Base-by-base conservation (phyloP, 2,113 vertebrate species). In the Salvelinus namaycush region DNA sequence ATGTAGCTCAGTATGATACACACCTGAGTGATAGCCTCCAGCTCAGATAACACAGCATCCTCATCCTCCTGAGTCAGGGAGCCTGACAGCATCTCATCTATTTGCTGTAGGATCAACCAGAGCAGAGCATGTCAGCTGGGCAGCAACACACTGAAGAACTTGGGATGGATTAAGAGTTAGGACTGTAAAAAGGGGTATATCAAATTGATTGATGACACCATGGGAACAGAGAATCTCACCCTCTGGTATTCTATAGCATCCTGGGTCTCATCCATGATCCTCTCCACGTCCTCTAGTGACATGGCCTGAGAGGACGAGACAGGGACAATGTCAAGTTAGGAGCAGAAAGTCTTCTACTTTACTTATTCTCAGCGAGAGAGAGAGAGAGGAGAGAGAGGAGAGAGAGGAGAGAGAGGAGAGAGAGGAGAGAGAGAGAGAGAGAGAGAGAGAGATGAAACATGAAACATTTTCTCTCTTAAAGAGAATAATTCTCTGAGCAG, bases 211-310 rank as follows among this genome's bases (percentile, higher is more conserved):
- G 39, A 44, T 1, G 39, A 44, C 2, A 18, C 51, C 12, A 72
- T 22, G 51, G 27, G 27, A 51, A 72, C n/a, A 20, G 27, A 14
- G 12, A 69, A 1, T 14, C 91, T 0, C 88, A 98, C 97, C 94
- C 90, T 93, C 90, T 98, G 97, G 93, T 99, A 98, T 74, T 97
- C 96, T 82, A 97, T 92, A 0, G 95, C 93, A 8, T 99, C 97
- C 65, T 97, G 95, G 0, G 97, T 98, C 83, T 98, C 97, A n/a
- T 96, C 97, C 78, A 98, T 92, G n/a, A 98, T 96, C 81, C 93
- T 92, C 85, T 98, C 97, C 83, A 97, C 97, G 11, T 97, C 96
- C 75, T 98, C 97, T 75, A 97, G 89, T 34, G 96, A 97, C 96
- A 98, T 97, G 34, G 97, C 94, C 97, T 99, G 78, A 75, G 2